Evolutionary conservation across 2,888 invertebrate genomes (phyloP).

Genomic region (Polymixis flavicincta): DNA sequence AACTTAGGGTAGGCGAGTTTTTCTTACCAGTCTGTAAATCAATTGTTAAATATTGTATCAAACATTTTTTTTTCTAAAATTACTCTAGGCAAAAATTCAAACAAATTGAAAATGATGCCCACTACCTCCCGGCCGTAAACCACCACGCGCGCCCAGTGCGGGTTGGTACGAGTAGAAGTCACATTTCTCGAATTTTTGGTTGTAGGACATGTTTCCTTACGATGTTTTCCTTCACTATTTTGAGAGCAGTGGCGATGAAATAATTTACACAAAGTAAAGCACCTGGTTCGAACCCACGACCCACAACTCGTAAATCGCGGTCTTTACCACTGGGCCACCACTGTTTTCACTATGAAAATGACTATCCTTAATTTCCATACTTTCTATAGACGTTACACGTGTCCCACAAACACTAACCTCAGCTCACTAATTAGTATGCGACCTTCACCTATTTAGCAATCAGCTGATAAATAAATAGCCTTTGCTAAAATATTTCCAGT

Average conservation of each 20-base stretch:
- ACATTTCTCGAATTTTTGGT: too few species aligned
- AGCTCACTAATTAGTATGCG: slow-evolving; percentile 35
- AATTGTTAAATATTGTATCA: neutral
- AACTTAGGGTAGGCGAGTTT: neutral
- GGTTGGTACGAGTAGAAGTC: too few species aligned
- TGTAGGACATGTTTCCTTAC: too few species aligned
- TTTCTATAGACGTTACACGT: neutral
- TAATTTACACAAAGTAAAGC: too few species aligned
- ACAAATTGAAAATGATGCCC: neutral
- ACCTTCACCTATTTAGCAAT: slow-evolving; percentile 36
- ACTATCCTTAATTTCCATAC: slow-evolving; percentile 5
- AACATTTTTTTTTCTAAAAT: neutral
- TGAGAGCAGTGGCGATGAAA: too few species aligned
- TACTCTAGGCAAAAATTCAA: neutral
- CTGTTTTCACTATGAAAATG: neutral
- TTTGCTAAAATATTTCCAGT: slow-evolving; percentile 3
- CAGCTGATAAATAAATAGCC: slow-evolving; percentile 2
- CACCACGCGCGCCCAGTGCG: too few species aligned
- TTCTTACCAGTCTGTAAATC: neutral
- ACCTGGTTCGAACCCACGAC: too few species aligned
- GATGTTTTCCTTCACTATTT: too few species aligned
- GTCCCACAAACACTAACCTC: neutral
- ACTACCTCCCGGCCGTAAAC: too few species aligned
- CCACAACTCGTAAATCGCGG: too few species aligned
- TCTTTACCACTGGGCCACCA: too few species aligned